These are phyloP conservation scores for Battus philenor DNA, from an alignment of 1,140 invertebrate species.

Conservation along the genomic window DNA sequence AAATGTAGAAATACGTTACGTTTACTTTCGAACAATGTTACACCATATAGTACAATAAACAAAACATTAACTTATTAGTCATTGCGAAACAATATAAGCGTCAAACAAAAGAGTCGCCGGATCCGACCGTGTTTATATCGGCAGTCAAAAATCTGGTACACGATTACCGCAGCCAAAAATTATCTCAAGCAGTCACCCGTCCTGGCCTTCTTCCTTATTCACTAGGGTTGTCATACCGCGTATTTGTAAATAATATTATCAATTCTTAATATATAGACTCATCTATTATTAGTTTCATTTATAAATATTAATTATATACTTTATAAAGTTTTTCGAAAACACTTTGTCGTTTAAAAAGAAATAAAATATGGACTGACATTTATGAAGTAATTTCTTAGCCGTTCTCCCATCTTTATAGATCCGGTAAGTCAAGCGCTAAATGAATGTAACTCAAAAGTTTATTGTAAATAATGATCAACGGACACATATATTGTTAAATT, in stretches of 20 bases:
- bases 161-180: constrained; percentile 9
- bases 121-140: constrained; percentile 2
- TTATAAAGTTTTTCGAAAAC: background rate
- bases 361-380: background rate
- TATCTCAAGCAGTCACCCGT: constrained; percentile 10
- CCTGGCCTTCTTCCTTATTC: constrained; percentile 8
- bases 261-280: too few species aligned
- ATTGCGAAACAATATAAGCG: background rate
- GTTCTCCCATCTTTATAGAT: constrained; percentile 4
- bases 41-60: too few species aligned
- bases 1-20: too few species aligned
- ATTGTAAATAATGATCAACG: constrained; percentile 11
- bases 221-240: constrained; percentile 12
- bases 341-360: background rate
- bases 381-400: background rate
- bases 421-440: constrained; percentile 4
- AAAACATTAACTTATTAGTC: too few species aligned
- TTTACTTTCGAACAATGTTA: too few species aligned
- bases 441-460: constrained; percentile 8
- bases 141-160: constrained; percentile 14
- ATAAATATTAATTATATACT: background rate
- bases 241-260: too few species aligned
- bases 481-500: constrained; percentile 11
- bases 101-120: too few species aligned
- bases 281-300: background rate